Base-by-base conservation (phyloP, 2,797 vertebrate genomes). In the Sylvilagus floridanus region DNA sequence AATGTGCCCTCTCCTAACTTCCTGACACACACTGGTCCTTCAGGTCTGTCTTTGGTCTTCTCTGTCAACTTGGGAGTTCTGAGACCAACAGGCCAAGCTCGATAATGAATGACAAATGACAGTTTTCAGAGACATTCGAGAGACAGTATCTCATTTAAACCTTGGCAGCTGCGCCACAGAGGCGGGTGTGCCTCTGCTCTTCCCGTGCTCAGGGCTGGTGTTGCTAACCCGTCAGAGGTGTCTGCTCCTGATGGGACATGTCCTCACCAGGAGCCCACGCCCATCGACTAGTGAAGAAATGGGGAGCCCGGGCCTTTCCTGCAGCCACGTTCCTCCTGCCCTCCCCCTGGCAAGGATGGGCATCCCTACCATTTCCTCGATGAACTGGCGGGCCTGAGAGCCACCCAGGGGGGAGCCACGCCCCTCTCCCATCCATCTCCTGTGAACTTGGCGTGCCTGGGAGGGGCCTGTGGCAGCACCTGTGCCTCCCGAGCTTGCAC, bases 61-160 rank as follows among this genome's bases (percentile, higher is more conserved):
- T 16, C 54, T 57, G 14, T 57, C 19, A 16, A 57, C 54, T 57
- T 57, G 54, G 54, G 14, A 57, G 19, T 57, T 5, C 54, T 57
- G 54, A 16, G 54, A 57, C 16, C 54, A 57, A 57, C 54, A 14
- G 54, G 54, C 14, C 19, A 57, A 57, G 17, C 54, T 57, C 54
- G 54, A 14, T 57, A 57, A 4, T 57, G 17, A 57, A 57, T 14
- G 54, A 57, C 17, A 57, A 57, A 17, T 54, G 54, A 28, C 37
- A 32, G 28, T 81, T 79, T 81, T 77, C 63, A 77, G 66, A 63
- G 62, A 83, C 16, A 63, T 72, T 66, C 89, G 28, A 66, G 77
- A 42, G 42, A 35, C 2, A 37, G 0, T n/a, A 28, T 30, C 75
- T 87, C 32, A 16, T 82, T 68, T 60, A 63, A 32, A 42, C 22